phyloP scores from a whole-genome alignment of 2,797 vertebrate genomes.

The Acanthurus tractus region DNA sequence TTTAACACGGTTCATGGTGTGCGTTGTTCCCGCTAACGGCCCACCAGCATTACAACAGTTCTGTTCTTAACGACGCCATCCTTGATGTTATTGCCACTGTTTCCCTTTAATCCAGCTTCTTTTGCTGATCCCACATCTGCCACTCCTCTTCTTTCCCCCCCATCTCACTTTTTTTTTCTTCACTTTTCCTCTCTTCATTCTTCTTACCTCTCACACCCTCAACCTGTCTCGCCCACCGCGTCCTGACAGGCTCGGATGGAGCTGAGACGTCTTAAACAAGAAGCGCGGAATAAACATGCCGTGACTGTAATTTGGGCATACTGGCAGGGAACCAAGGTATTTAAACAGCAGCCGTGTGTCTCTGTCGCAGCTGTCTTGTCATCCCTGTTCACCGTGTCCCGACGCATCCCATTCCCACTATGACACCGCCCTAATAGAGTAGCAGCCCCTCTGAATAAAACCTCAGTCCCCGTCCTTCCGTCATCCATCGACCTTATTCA shows the following conservation, averaged over 20 bases:
- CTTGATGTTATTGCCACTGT: slow-evolving; percentile 58
- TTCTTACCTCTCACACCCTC: slow-evolving; percentile 48
- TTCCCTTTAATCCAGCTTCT: slow-evolving; percentile 59
- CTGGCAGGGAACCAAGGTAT: slow-evolving; percentile 99
- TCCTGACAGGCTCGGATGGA: slow-evolving; percentile 94
- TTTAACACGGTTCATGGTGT: slow-evolving; percentile 25
- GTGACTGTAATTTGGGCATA: slow-evolving; percentile 99
- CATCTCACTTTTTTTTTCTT: slow-evolving; percentile 29
- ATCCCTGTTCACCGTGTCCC: slow-evolving; percentile 46
- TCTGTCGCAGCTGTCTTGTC: slow-evolving; percentile 70
- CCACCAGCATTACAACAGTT: slow-evolving; percentile 33
- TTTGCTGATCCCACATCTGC: slow-evolving; percentile 72
- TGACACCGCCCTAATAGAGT: slow-evolving; percentile 27
- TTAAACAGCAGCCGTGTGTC: slow-evolving; percentile 74
- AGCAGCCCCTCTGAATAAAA: slow-evolving; percentile 35
- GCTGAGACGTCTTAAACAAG: slow-evolving; percentile 96
- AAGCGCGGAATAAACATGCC: slow-evolving; percentile 94
- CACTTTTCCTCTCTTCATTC: slow-evolving; percentile 46
- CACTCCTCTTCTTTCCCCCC: slow-evolving; percentile 25
- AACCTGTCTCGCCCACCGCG: slow-evolving; percentile 65
- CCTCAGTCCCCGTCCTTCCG: slow-evolving; percentile 43
- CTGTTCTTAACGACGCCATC: slow-evolving; percentile 46
- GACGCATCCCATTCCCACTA: slow-evolving; percentile 25
- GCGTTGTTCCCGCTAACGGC: slow-evolving; percentile 32
- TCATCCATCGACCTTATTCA: slow-evolving; percentile 33